These are phyloP conservation scores for Nerophis lumbriciformis DNA, from an alignment of 2,113 vertebrate genomes.

Conservation along the genomic window DNA sequence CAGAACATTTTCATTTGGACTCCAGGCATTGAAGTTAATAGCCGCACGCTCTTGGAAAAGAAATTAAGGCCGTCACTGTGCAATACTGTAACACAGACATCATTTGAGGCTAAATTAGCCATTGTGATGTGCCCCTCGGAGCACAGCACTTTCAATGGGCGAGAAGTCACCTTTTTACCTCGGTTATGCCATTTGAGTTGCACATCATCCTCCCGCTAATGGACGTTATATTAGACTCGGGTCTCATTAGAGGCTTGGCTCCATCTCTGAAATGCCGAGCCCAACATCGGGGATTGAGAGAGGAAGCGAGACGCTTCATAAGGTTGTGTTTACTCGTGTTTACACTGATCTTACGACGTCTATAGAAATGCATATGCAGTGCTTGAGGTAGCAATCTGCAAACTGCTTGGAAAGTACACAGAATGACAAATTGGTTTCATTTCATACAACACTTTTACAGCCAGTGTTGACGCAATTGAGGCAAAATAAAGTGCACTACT, in stretches of 20 bases:
- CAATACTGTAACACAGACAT: conserved; percentile 38
- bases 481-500: too few species aligned
- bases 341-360: neutral
- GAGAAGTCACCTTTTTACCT: conserved; percentile 48
- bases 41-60: conserved; percentile 44
- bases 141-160: conserved; percentile 22
- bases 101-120: conserved; percentile 57
- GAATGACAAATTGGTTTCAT: conserved; percentile 50
- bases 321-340: conserved; percentile 28
- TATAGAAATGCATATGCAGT: too few species aligned
- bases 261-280: conserved; percentile 33
- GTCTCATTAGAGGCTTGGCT: conserved; percentile 44
- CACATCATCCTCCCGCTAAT: conserved; percentile 47
- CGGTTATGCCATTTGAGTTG: conserved; percentile 32
- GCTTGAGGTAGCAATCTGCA: neutral
- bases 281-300: conserved; percentile 30
- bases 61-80: conserved; percentile 34
- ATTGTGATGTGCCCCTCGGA: conserved; percentile 46
- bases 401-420: conserved; percentile 35
- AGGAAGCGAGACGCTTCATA: conserved; percentile 13
- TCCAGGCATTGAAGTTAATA: conserved; percentile 40
- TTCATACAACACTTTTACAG: conserved; percentile 34
- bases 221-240: conserved; percentile 48
- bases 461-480: conserved; percentile 30
- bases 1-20: conserved; percentile 11